Evolutionary conservation across 2,888 invertebrate genomes (phyloP), one percentile per base, ranked within the genome.

Genomic region (Phragmatobia fuliginosa): DNA sequence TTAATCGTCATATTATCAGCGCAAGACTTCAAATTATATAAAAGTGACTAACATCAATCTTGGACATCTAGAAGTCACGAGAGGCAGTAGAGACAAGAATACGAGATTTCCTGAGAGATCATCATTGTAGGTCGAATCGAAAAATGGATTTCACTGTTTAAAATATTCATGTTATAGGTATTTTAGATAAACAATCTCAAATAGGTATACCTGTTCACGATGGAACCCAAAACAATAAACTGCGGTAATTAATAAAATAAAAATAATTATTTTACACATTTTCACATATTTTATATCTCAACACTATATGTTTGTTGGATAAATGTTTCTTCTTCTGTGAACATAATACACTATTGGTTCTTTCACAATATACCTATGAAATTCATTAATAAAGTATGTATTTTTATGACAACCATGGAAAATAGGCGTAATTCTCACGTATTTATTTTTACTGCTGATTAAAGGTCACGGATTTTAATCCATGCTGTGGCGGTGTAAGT

Each of bases 361-460:
- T 45, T 69, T 62, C 76, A 62, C 66, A 56, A 76, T 58, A 59
- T 3, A 45, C 45, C 18, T 70, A 71, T 73, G 68, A 81, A 81
- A 81, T 81, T 71, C 60, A 81, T 81, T 81, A 72, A 64, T 41
- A 58, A 73, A 72, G 71, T 73, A 70, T 62, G 64, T 71, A 52
- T 58, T 69, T 80, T 76, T 79, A 81, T 67, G 79, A 76, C 66
- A 79, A 65, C 67, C 81, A 68, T 74, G 58, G 49, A 70, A 62
- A 80, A 80, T 81, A 28, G 28, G 59, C 38, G 69, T 70, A 74
- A 74, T 75, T 81, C 71, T 73, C 72, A 71, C 67, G 60, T 60
- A 65, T 49, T 68, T 72, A 66, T 79, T 77, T 81, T 82, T 80
- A 82, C 70, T 81, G 83, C 72, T 84, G 87, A 87, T 87, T 87